A percentile compares a stretch with the other conserved stretches of the same genome.
Conservation (phyloP, 2,888 invertebrate genomes). For the Acleris emargana region DNA sequence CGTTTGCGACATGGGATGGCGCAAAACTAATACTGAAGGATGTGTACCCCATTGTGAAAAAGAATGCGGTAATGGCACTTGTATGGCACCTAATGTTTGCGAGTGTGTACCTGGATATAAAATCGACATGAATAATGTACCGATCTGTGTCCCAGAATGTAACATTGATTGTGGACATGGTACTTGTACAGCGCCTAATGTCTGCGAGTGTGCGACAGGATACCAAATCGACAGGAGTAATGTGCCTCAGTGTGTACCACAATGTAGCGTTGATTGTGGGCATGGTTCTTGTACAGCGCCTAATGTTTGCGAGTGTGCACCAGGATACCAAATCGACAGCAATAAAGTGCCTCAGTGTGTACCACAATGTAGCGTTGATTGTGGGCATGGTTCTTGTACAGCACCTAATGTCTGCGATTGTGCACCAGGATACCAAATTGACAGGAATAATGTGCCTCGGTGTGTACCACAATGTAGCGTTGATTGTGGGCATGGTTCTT, state of each 20-base stretch:
- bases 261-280: conserved; percentile 45
- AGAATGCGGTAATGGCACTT: conserved; percentile 70
- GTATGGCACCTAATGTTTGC: conserved; percentile 71
- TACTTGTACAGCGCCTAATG: conserved; percentile 45
- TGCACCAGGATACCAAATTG: conserved; percentile 9
- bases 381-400: conserved; percentile 31
- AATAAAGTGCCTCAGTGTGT: conserved; percentile 32
- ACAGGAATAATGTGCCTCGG: conserved; percentile 29
- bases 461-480: conserved; percentile 37
- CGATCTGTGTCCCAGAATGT: conserved; percentile 42
- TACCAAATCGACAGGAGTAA: conserved; percentile 38
- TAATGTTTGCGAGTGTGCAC: conserved; percentile 66
- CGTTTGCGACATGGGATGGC: conserved; percentile 43
- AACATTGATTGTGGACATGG: conserved; percentile 44
- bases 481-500: conserved; percentile 39
- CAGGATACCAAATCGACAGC: conserved; percentile 43
- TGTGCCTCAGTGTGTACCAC: conserved; percentile 39
- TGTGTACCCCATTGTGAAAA: conserved; percentile 58
- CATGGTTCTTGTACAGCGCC: conserved; percentile 47
- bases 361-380: conserved; percentile 19
- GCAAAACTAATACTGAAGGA: background rate
- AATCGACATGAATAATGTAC: conserved; percentile 15
- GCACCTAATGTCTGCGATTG: conserved; percentile 37
- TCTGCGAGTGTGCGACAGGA: conserved; percentile 50
- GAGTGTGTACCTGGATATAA: conserved; percentile 58